Conservation (phyloP, 2,888 invertebrate genomes). For the Thera britannica region DNA sequence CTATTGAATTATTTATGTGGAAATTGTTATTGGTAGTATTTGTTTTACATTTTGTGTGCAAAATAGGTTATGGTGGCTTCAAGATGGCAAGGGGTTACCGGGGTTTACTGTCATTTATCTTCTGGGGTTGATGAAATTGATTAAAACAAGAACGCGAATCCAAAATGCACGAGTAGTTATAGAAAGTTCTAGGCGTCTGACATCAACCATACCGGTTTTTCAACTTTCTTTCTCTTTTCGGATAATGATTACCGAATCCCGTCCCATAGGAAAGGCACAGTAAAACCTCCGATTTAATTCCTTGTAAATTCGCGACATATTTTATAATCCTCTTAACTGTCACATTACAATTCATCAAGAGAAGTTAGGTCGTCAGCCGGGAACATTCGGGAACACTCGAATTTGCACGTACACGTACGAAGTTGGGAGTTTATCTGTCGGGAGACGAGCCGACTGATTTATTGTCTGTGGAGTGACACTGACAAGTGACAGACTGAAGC, state of each 20-base stretch:
- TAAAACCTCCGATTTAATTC: conserved; percentile 28
- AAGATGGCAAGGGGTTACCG: conserved; percentile 4
- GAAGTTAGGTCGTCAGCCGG: conserved; percentile 38
- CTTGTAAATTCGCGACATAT: conserved; percentile 31
- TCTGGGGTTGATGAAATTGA: neutral
- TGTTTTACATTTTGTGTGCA: conserved; percentile 20
- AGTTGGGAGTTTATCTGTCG: conserved; percentile 56
- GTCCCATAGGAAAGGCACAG: neutral
- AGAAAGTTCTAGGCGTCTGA: neutral
- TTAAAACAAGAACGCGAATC: neutral
- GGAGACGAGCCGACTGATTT: conserved; percentile 54
- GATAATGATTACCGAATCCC: conserved; percentile 13
- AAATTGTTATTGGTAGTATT: conserved; percentile 30
- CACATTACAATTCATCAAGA: conserved; percentile 53
- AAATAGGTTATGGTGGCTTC: conserved; percentile 21
- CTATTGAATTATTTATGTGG: conserved; percentile 34
- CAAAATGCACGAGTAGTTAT: neutral
- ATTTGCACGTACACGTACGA: conserved; percentile 57
- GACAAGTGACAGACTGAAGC: conserved; percentile 41
- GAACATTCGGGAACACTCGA: conserved; percentile 43
- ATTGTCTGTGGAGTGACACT: conserved; percentile 44
- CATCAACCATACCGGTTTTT: conserved; percentile 8
- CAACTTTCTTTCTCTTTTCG: conserved; percentile 11
- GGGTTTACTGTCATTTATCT: neutral
- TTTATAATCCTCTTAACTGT: conserved; percentile 44